These are phyloP conservation scores for Dendrocincla fuliginosa DNA, from an alignment of 2,797 vertebrate genomes.

Conservation along the genomic window DNA sequence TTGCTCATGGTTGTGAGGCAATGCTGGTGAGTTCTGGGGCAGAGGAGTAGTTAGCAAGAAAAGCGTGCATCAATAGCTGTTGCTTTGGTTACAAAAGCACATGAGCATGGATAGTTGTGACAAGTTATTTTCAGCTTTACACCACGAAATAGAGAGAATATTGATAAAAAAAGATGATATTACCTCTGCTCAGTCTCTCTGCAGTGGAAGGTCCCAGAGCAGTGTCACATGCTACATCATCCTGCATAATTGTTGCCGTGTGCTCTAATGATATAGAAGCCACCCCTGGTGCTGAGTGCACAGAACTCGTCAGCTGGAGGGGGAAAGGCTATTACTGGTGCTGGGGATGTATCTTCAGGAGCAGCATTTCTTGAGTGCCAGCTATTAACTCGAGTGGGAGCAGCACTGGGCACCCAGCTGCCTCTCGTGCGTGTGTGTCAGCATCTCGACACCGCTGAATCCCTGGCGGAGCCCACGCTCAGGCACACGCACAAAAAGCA, in stretches of 20 bases:
- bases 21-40: background rate
- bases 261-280: slow-evolving; percentile 11
- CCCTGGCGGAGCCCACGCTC: background rate
- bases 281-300: slow-evolving; percentile 1
- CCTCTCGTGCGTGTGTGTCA: background rate
- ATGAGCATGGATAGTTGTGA: slow-evolving; percentile 26
- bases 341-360: background rate
- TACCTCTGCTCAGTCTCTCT: slow-evolving; percentile 38
- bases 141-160: slow-evolving; percentile 43
- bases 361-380: background rate
- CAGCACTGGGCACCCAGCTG: slow-evolving; percentile 38
- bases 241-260: background rate
- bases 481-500: background rate
- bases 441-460: background rate
- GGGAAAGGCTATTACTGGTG: background rate
- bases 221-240: slow-evolving; percentile 11
- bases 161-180: background rate
- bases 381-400: slow-evolving; percentile 54
- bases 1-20: background rate
- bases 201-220: slow-evolving; percentile 5
- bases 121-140: slow-evolving; percentile 65
- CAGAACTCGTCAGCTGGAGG: background rate
- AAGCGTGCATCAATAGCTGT: slow-evolving; percentile 50
- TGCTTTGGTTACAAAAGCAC: slow-evolving; percentile 68
- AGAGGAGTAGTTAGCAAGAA: slow-evolving; percentile 39